Percentiles rank a stretch among this genome's conserved stretches.
Conservation (phyloP, 2,888 invertebrate genomes). For the Campoplex capitator region DNA sequence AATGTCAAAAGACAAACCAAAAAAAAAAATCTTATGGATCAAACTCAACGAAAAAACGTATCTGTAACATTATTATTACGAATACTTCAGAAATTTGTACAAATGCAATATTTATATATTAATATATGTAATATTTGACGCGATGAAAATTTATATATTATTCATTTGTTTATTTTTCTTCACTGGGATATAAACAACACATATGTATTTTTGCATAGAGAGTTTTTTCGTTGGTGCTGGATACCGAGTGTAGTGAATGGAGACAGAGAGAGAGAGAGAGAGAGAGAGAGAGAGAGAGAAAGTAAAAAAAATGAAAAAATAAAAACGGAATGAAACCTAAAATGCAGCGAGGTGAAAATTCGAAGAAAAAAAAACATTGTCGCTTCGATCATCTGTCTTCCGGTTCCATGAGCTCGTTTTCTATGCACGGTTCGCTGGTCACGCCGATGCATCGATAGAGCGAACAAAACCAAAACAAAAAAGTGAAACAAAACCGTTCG, state of each 20-base stretch:
- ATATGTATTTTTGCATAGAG: not conserved
- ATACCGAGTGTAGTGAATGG: not conserved
- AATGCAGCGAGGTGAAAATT: conserved; percentile 29
- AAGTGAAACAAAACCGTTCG: conserved; percentile 17
- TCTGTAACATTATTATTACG: not conserved
- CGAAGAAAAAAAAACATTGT: not conserved
- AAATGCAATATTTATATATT: conserved; percentile 10
- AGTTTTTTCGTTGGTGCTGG: not conserved
- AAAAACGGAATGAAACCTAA: conserved; percentile 1
- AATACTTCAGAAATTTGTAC: not conserved
- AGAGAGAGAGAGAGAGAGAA: not conserved
- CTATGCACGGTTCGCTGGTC: conserved; percentile 26
- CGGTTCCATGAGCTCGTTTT: conserved; percentile 44
- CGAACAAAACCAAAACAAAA: conserved; percentile 20
- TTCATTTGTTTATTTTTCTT: not conserved
- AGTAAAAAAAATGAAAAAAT: not conserved
- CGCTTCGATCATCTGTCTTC: conserved; percentile 13
- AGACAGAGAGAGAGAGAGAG: not conserved
- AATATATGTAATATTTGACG: conserved; percentile 1
- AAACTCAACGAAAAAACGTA: not conserved
- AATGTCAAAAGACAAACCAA: not conserved
- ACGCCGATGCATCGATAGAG: conserved; percentile 42
- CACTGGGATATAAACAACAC: not conserved
- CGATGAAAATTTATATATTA: not conserved
- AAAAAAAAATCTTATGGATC: not conserved